A percentile compares a stretch with the other conserved stretches of the same genome.
phyloP scores from a whole-genome alignment of 1,140 invertebrate species.

The Drosophila murphyi region DNA sequence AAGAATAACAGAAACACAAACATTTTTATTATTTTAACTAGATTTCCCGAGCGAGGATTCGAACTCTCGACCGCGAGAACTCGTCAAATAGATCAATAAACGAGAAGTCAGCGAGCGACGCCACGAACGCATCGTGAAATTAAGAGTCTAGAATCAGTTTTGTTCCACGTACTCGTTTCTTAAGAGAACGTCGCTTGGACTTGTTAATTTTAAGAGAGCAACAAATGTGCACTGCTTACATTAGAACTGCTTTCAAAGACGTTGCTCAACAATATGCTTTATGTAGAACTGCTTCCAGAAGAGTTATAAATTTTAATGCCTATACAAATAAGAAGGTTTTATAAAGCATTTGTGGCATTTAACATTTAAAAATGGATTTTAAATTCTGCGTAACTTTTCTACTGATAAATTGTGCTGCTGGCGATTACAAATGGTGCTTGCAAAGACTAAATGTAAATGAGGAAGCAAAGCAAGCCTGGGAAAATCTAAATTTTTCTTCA shows the following conservation, averaged over 20 bases:
- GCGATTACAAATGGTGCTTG: slow-evolving; percentile 21
- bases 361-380: not conserved
- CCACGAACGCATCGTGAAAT: not conserved
- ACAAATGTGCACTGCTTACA: not conserved
- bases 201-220: not conserved
- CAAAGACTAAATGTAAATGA: not conserved
- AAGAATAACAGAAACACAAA: too few relatives aligned
- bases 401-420: not conserved
- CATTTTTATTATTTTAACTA: too few relatives aligned
- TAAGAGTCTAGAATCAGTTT: not conserved
- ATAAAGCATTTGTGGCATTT: not conserved
- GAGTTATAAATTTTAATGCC: slow-evolving; percentile 21
- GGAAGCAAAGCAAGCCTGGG: not conserved
- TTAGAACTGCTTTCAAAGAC: not conserved
- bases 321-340: not conserved
- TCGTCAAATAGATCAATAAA: not conserved
- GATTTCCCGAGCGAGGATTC: not conserved
- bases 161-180: not conserved
- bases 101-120: not conserved
- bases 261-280: not conserved
- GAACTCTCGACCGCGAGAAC: slow-evolving; percentile 6
- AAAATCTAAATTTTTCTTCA: not conserved
- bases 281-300: slow-evolving; percentile 1
- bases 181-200: not conserved
- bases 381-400: not conserved